These are phyloP conservation scores for Oryzias melastigma DNA, from an alignment of 2,113 vertebrate species.

Conservation along the genomic window DNA sequence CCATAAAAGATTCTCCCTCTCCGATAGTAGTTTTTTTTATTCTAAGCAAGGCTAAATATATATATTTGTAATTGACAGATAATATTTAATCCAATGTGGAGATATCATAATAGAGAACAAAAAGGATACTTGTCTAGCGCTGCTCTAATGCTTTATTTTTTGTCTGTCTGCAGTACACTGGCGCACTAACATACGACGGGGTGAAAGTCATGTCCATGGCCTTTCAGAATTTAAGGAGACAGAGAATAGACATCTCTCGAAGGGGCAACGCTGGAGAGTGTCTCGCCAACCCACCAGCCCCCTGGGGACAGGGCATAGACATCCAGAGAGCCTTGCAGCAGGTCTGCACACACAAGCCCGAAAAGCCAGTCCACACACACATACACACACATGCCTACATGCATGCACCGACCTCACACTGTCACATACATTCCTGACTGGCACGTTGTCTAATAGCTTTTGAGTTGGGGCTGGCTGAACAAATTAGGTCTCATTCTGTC, in stretches of 20 bases:
- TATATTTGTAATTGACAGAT: background rate
- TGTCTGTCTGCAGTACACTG: constrained; percentile 85
- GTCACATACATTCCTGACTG: constrained; percentile 55
- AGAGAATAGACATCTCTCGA: constrained; percentile 96
- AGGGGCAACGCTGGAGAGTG: constrained; percentile 96
- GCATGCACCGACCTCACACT: constrained; percentile 13
- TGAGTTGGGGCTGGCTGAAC: constrained; percentile 68
- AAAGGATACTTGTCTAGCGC: background rate
- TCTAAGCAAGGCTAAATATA: background rate
- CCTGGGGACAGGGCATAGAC: constrained; percentile 98
- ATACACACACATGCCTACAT: background rate
- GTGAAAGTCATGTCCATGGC: constrained; percentile 97
- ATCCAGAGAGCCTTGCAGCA: constrained; percentile 98
- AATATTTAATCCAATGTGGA: too few species aligned
- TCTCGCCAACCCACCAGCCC: constrained; percentile 95
- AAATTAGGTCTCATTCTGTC: constrained; percentile 74
- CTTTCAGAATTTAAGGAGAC: constrained; percentile 92
- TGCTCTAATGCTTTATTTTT: constrained; percentile 2
- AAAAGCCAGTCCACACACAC: background rate
- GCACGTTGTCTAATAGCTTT: constrained; percentile 61
- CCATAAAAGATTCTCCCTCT: background rate
- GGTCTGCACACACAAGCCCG: constrained; percentile 69
- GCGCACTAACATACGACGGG: constrained; percentile 93
- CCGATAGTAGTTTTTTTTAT: background rate
- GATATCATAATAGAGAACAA: background rate